Evolutionary conservation across 2,888 invertebrate species (phyloP).

Genomic region (Drosophila kanekoi): DNA sequence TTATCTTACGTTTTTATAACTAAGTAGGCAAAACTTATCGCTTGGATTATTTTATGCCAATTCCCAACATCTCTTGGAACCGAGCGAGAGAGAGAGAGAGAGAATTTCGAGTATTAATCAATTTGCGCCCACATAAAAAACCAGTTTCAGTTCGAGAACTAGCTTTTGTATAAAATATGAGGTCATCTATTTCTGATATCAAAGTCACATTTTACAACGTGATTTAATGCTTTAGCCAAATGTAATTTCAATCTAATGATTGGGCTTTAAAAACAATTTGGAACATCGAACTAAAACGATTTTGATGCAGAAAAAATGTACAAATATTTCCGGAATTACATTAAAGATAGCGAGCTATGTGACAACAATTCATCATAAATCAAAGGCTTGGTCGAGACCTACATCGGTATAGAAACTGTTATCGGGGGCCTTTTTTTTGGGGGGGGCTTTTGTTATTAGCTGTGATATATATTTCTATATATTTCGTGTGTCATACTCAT

Average conservation of each 20-base stretch:
- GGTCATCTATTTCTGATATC: conserved; percentile 16
- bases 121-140: conserved; percentile 31
- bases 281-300: conserved; percentile 4
- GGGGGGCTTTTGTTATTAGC: conserved; percentile 31
- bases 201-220: neutral
- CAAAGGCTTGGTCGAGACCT: conserved; percentile 22
- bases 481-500: conserved; percentile 21
- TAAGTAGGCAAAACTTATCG: no score
- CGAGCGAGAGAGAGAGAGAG: no score
- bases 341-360: conserved; percentile 15
- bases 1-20: no score
- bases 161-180: conserved; percentile 5
- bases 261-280: conserved; percentile 50
- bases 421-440: neutral
- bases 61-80: neutral
- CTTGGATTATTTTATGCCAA: neutral
- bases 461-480: conserved; percentile 42
- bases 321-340: conserved; percentile 17
- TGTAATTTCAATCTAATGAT: conserved; percentile 8
- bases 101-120: conserved; percentile 2
- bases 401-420: conserved; percentile 30
- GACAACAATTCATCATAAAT: conserved; percentile 35
- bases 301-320: conserved; percentile 13
- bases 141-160: conserved; percentile 8
- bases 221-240: neutral